Evolutionary conservation across 2,113 vertebrate genomes (phyloP), one percentile per base, ranked within the genome.

Genomic region (Brachypteracias leptosomus): DNA sequence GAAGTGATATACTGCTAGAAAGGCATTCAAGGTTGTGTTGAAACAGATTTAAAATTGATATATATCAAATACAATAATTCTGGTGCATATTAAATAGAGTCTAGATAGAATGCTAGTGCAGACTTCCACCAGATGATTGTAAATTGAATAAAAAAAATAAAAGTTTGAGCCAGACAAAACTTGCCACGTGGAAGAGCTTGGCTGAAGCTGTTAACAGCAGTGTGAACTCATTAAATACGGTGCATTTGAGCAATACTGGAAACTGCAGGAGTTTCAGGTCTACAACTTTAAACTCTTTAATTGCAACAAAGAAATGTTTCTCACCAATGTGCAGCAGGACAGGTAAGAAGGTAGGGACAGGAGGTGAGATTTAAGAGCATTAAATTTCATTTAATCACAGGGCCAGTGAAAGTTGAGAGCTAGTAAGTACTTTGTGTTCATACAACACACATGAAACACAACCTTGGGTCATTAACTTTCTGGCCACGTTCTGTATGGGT

Each of bases 31-130:
- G 95, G 85, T 97, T 95, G 96, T 71, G 90, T 93, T 88, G 93
- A 93, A 97, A 86, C 87, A 96, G 97, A 97, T 97, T 97, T 95
- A 95, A 95, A 97, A 84, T 97, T 94, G 87, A 94, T 93, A 74
- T 95, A 92, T 97, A 96, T 96, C 82, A 95, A 94, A 95, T 85
- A 93, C 90, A 90, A 92, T 94, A 89, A 97, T 97, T 91, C 90
- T 76, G 65, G 90, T 95, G 96, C 93, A 95, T 95, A 93, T 96
- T 94, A 97, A 97, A 93, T 26, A 96, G 58, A 86, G 21, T 11
- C 75, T 75, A 47, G 52, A 17, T 51, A 62, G 88, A 49, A 63
- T 26, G 66, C 40, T 78, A 66, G 40, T 18, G 18, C 16, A 94
- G 57, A 76, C 46, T 66, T 87, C 58, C 63, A 80, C 16, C 59